A percentile compares a stretch with the other conserved stretches of the same genome.
Evolutionary conservation across 2,113 vertebrate species (phyloP).

Genomic region (Silurus meridionalis): DNA sequence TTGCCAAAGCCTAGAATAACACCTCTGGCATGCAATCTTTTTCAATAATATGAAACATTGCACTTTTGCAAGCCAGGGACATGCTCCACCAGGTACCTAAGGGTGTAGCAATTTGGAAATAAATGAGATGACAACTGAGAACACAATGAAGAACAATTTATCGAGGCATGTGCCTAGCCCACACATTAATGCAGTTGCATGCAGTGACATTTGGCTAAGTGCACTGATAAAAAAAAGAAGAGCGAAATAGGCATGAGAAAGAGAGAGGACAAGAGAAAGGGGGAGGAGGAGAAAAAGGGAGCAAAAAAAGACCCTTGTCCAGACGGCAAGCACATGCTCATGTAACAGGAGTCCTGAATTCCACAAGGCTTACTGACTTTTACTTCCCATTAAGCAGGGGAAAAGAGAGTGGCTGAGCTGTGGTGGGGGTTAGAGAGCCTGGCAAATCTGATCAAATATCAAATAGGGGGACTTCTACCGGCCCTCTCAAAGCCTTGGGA

Average conservation of each 20-base stretch:
- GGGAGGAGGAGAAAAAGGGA: conserved; percentile 17
- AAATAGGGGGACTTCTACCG: conserved; percentile 58
- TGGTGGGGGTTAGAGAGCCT: conserved; percentile 43
- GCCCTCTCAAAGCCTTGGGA: conserved; percentile 56
- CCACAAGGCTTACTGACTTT: conserved; percentile 61
- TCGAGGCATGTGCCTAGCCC: conserved; percentile 16
- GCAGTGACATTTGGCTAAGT: conserved; percentile 50
- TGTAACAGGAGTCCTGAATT: conserved; percentile 62
- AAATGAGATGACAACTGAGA: conserved; percentile 33
- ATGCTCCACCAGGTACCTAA: conserved; percentile 46
- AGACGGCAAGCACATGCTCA: conserved; percentile 58
- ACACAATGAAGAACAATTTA: conserved; percentile 47
- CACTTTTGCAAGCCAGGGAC: conserved; percentile 43
- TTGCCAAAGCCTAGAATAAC: conserved; percentile 31
- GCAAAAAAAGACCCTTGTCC: conserved; percentile 46
- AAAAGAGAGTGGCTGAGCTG: conserved; percentile 46
- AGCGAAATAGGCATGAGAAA: conserved; percentile 33
- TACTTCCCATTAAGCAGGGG: conserved; percentile 56
- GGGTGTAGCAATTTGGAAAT: conserved; percentile 46
- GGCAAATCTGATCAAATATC: conserved; percentile 67
- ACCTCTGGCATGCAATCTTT: conserved; percentile 44
- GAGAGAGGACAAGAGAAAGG: conserved; percentile 36
- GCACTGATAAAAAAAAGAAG: conserved; percentile 33
- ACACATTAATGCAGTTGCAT: conserved; percentile 34
- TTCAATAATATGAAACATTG: conserved; percentile 52